Percentiles rank a stretch among this genome's conserved stretches.
These are phyloP conservation scores for Netelia virgata DNA, from an alignment of 2,888 invertebrate species.

Conservation along the genomic window DNA sequence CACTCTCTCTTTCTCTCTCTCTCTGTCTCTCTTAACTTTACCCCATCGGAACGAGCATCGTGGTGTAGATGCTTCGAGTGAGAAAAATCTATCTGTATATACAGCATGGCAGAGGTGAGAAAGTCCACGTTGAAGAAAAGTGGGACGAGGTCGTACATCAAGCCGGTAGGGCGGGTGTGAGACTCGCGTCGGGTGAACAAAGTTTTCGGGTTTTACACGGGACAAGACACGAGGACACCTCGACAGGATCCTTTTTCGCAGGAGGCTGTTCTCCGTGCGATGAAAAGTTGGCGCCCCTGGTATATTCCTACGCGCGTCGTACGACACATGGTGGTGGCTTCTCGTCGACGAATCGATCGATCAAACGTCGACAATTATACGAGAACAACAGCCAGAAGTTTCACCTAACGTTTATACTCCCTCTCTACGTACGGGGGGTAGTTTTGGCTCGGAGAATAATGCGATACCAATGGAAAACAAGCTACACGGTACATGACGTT, in stretches of 20 bases:
- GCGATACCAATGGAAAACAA: conserved; percentile 1
- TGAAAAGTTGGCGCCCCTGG: too few relatives aligned
- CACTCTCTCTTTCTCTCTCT: too few relatives aligned
- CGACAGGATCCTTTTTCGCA: too few relatives aligned
- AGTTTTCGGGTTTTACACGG: conserved; percentile 27
- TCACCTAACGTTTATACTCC: neutral
- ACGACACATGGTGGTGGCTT: neutral
- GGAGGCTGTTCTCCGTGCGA: too few relatives aligned
- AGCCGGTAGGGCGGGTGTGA: conserved; percentile 34
- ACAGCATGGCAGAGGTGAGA: conserved; percentile 36
- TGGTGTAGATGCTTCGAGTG: conserved; percentile 33
- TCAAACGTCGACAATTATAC: conserved; percentile 45
- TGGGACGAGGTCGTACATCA: conserved; percentile 66
- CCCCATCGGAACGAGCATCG: neutral
- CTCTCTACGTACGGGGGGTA: neutral
- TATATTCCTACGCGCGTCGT: conserved; percentile 14
- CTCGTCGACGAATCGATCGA: conserved; percentile 26
- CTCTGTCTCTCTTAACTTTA: too few relatives aligned
- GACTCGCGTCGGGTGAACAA: conserved; percentile 9
- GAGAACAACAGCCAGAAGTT: neutral
- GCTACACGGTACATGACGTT: neutral
- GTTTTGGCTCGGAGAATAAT: conserved; percentile 9
- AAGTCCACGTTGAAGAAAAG: conserved; percentile 51
- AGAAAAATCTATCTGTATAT: conserved; percentile 38
- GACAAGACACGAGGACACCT: too few relatives aligned